Base-by-base conservation (phyloP, 2,888 invertebrate species). In the Aleiodes alternator region DNA sequence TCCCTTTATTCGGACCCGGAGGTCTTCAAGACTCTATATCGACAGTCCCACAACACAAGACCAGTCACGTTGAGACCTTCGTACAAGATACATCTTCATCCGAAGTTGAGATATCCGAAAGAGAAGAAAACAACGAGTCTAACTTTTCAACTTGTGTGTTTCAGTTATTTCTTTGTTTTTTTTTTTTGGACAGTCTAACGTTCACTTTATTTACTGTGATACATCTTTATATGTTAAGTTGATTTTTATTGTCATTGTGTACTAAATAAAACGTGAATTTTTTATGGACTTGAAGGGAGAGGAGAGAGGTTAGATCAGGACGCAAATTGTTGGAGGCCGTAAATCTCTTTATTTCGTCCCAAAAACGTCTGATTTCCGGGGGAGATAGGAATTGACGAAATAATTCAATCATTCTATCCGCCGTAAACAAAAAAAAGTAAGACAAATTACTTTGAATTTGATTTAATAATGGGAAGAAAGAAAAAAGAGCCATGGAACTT, bases 341-440 rank as follows among this genome's bases (percentile, higher is more conserved):
- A 57, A 59, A 59, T 59, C 59, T 59, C 34, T 11, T 34, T n/a
- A 23, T 57, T 57, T 5, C 56, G 14, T 57, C 16, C n/a, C 4
- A 34, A 23, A 23, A 29, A 3, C 9, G 51, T 51, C 29, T 34
- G 29, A 53, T 38, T 16, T 23, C 23, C 23, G 23, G 23, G 23
- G 23, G 23, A 23, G 23, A 23, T 23, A 29, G 34, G 79, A 80
- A 79, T 80, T 76, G 76, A 16, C 50, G 57, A 73, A 73, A 79
- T 79, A 79, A 80, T 79, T 80, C 78, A 80, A 38, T 38, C 5
- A 38, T 38, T 38, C 38, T 23, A 23, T 23, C 6, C 8, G 2
- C 8, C 38, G 38, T n/a, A n/a, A n/a, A n/a, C n/a, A n/a, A 38
- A 38, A 38, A 38, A 38, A 38, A 38, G 6, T 5, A 38, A 38